These are phyloP conservation scores for Phylloscopus trochiloides DNA, from an alignment of 2,113 vertebrate genomes.

Conservation along the genomic window DNA sequence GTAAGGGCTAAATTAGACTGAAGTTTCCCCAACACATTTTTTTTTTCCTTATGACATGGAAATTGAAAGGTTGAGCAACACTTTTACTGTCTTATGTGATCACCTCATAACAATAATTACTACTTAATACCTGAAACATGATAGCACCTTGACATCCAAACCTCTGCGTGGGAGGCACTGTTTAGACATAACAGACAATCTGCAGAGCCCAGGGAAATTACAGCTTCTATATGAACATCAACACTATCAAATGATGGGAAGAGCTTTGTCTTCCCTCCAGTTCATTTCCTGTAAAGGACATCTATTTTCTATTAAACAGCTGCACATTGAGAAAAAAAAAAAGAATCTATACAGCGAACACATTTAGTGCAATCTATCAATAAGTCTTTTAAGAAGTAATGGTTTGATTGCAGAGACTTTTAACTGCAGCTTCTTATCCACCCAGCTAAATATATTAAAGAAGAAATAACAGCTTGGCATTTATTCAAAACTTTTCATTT, in stretches of 20 bases:
- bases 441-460: neutral
- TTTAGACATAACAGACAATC: constrained; percentile 14
- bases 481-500: neutral
- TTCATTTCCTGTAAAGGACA: constrained; percentile 28
- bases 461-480: constrained; percentile 16
- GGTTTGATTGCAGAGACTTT: neutral
- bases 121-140: neutral
- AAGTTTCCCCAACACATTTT: neutral
- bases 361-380: neutral
- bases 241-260: constrained; percentile 25
- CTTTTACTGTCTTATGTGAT: neutral
- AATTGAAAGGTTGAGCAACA: neutral
- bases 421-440: neutral
- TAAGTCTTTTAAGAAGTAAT: neutral
- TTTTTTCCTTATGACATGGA: neutral
- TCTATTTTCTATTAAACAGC: constrained; percentile 6
- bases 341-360: neutral
- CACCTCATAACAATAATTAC: neutral
- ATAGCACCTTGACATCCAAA: constrained; percentile 5
- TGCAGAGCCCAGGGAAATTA: neutral
- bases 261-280: neutral
- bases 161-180: neutral
- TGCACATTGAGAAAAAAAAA: neutral
- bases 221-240: neutral
- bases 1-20: neutral